A percentile compares a stretch with the other conserved stretches of the same genome.
phyloP scores from a whole-genome alignment of 2,888 invertebrate species.

The Drosophila affinis region DNA sequence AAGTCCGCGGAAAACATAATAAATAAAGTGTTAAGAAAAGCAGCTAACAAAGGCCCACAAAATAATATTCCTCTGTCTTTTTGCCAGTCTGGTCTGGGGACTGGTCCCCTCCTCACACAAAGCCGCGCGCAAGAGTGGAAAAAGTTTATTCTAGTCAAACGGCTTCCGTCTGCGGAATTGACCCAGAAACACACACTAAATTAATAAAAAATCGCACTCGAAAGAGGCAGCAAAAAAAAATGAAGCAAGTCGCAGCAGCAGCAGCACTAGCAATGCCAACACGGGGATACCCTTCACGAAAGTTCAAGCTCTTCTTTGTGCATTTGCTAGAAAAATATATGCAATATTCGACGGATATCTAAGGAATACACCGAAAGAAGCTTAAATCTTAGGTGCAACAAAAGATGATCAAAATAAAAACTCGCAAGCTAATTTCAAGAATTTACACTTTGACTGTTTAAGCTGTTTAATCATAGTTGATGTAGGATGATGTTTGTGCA shows the following conservation, averaged over 20 bases:
- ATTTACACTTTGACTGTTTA: no score
- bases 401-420: no score
- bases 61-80: constrained; percentile 38
- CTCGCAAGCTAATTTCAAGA: no score
- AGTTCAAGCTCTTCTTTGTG: no score
- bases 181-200: constrained; percentile 67
- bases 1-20: constrained; percentile 63
- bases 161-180: constrained; percentile 72
- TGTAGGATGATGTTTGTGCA: no score
- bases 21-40: constrained; percentile 74
- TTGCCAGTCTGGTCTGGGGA: constrained; percentile 20
- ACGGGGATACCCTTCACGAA: not conserved
- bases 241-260: not conserved
- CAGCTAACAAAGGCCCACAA: constrained; percentile 61
- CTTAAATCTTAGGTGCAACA: no score
- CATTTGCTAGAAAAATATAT: no score
- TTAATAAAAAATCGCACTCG: constrained; percentile 63
- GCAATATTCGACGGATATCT: no score
- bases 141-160: constrained; percentile 74
- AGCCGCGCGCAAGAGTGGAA: constrained; percentile 56
- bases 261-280: not conserved
- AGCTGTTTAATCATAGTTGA: no score
- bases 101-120: constrained; percentile 45
- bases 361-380: no score
- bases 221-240: constrained; percentile 33